Base-by-base conservation (phyloP, 2,888 invertebrate species). In the Plutella xylostella region DNA sequence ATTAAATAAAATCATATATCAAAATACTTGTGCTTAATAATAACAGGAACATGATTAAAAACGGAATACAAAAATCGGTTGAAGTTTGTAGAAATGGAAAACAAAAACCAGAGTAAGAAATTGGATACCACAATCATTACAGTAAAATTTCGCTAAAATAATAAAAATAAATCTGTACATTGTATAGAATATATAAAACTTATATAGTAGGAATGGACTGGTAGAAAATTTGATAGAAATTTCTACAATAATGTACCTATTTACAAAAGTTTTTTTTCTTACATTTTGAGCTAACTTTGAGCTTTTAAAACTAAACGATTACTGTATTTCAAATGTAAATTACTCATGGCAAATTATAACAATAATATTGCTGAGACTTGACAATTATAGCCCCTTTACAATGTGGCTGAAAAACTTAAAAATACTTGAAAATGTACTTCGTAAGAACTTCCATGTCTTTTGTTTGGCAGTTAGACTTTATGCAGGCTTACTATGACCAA, bases 211-310 rank as follows among this genome's bases (percentile, higher is more conserved):
- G 73, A 75, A 75, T 74, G 74, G 61, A 68, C 65, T 66, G 62
- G 60, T 48, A 66, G 57, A 58, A 57, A 57, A 50, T 56, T 51
- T 48, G 47, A 30, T 25, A 51, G 60, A 53, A 48, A 45, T 48
- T 44, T 57, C 61, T 63, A 63, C 56, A 55, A 57, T 57, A 52
- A 56, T 57, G 56, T 57, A 60, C 56, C 61, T 75, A 76, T 77
- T 65, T 75, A 77, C 75, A 76, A 65, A 64, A 61, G 52, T 48
- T 55, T 53, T 47, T 52, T 49, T 51, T 55, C 20, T 42, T 33
- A 57, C 46, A 65, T 74, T 74, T 82, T 82, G 82, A 83, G 82
- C 82, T 80, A 63, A 68, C 72, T 82, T 83, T 82, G 80, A 80
- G 80, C 80, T 79, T 78, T 71, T 64, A 67, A 68, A 78, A 77